A percentile compares a stretch with the other conserved stretches of the same genome.
Conservation (phyloP, 1,140 invertebrate genomes). For the Argopecten irradians region DNA sequence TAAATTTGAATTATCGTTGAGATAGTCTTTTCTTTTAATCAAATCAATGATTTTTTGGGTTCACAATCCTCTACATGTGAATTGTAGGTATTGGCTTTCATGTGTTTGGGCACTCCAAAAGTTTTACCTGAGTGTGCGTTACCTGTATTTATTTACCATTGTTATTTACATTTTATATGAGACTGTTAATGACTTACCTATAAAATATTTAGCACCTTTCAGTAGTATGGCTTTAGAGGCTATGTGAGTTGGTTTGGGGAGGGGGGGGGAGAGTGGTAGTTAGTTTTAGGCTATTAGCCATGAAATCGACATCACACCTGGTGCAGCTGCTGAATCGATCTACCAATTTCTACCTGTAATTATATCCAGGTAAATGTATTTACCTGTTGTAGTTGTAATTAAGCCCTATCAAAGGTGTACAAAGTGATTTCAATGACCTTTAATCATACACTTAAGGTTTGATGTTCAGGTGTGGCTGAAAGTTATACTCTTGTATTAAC, state of each 20-base stretch:
- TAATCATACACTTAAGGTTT: not conserved
- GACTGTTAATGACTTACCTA: not conserved
- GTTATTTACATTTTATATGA: not conserved
- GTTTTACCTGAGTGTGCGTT: not conserved
- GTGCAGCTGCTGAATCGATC: not conserved
- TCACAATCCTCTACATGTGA: no score
- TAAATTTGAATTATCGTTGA: no score
- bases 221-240: not conserved
- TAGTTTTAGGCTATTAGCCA: not conserved
- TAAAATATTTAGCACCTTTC: not conserved
- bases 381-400: not conserved
- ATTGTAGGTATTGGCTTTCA: no score
- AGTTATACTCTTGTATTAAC: not conserved
- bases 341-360: constrained; percentile 18
- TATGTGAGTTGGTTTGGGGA: not conserved
- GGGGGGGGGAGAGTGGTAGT: no score
- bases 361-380: constrained; percentile 16
- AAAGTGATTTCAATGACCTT: not conserved
- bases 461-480: not conserved
- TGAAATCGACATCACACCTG: not conserved
- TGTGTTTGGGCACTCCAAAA: not conserved
- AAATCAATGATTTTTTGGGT: no score
- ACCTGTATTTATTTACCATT: not conserved
- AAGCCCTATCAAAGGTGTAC: constrained; percentile 2
- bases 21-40: no score